Percentiles rank a stretch among this genome's conserved stretches.
These are phyloP conservation scores for Thyatira batis DNA, from an alignment of 2,888 invertebrate genomes.

Conservation along the genomic window DNA sequence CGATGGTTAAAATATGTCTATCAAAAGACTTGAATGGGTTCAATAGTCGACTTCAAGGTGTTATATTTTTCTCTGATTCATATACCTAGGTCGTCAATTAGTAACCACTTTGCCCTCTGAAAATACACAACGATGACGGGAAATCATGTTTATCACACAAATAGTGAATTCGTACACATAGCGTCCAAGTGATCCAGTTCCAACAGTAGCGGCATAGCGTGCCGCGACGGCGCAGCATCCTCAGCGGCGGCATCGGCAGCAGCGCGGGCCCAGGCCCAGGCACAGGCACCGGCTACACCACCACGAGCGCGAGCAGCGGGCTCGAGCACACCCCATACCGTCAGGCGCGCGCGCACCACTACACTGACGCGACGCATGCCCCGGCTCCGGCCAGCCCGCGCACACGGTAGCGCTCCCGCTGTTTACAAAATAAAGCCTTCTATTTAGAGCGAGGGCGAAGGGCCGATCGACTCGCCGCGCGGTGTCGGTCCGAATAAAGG, in stretches of 20 bases:
- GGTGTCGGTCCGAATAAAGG: conserved; percentile 80
- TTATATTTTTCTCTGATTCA: neutral
- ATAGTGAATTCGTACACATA: conserved; percentile 71
- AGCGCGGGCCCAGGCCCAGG: conserved; percentile 17
- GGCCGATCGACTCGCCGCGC: conserved; percentile 69
- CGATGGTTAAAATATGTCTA: neutral
- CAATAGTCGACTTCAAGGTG: neutral
- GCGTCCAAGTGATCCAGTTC: conserved; percentile 64
- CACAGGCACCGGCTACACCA: no score
- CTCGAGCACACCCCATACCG: conserved; percentile 73
- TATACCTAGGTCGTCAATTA: no score
- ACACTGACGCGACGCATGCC: conserved; percentile 19
- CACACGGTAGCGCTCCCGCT: conserved; percentile 75
- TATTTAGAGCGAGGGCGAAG: conserved; percentile 80
- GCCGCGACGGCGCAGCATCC: conserved; percentile 36
- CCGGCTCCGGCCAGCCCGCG: conserved; percentile 36
- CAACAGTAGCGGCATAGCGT: conserved; percentile 38
- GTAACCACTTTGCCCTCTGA: neutral
- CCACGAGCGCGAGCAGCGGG: conserved; percentile 38
- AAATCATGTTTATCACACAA: conserved; percentile 24
- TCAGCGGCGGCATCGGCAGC: conserved; percentile 35
- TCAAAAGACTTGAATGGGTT: neutral
- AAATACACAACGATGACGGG: neutral
- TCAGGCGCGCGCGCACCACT: conserved; percentile 59
- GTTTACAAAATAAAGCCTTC: conserved; percentile 80